Evolutionary conservation across 1,140 invertebrate species (phyloP).

Genomic region (Eupeodes corollae): DNA sequence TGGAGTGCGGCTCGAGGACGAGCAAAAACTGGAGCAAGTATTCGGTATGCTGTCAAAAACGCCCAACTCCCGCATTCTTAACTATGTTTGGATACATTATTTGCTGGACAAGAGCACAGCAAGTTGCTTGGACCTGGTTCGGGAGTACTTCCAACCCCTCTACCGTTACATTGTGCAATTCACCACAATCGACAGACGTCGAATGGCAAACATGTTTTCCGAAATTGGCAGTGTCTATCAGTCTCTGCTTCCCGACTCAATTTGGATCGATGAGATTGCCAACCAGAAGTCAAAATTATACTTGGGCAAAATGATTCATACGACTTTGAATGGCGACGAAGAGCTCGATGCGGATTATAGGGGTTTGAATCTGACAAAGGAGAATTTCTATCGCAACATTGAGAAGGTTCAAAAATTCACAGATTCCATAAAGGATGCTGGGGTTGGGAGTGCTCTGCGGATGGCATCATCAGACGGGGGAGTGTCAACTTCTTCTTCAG

Average conservation of each 20-base stretch:
- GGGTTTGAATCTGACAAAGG: conserved; percentile 13
- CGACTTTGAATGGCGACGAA: conserved; percentile 24
- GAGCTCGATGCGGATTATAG: conserved; percentile 14
- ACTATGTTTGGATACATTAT: conserved; percentile 33
- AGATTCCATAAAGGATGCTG: conserved; percentile 1
- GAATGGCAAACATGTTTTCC: conserved; percentile 23
- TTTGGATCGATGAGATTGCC: conserved; percentile 32
- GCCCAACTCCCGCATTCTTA: conserved; percentile 22
- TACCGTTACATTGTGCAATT: conserved; percentile 24
- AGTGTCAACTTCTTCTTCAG: no score
- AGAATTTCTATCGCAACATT: conserved; percentile 29
- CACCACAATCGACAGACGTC: conserved; percentile 14
- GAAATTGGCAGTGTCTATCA: conserved; percentile 19
- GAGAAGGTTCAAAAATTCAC: conserved; percentile 18
- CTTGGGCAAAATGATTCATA: conserved; percentile 19
- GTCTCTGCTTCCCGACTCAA: conserved; percentile 13
- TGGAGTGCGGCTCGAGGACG: conserved; percentile 18
- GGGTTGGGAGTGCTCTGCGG: no score
- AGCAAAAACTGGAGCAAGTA: conserved; percentile 19
- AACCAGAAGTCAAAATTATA: conserved; percentile 22
- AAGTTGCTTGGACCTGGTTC: conserved; percentile 21
- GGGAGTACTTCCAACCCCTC: conserved; percentile 19
- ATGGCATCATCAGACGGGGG: no score
- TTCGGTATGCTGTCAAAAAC: conserved; percentile 24
- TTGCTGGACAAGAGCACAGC: conserved; percentile 20